phyloP scores from a whole-genome alignment of 2,113 vertebrate species.

The Pungitius pungitius region DNA sequence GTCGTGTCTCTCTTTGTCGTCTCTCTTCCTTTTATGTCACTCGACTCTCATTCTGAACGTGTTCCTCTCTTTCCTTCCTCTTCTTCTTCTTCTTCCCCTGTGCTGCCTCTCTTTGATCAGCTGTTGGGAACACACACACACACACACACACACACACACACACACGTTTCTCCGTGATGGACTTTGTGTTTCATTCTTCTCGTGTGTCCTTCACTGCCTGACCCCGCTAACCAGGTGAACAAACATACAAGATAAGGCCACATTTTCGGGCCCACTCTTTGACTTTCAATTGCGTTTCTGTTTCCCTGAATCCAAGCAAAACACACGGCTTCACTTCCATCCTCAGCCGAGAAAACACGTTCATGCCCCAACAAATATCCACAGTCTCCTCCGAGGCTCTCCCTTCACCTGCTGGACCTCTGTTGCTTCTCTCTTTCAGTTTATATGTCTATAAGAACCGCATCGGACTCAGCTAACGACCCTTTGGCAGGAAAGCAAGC shows the following conservation, averaged over 20 bases:
- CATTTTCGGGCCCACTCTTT: constrained; percentile 70
- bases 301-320: constrained; percentile 70
- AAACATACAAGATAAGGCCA: constrained; percentile 82
- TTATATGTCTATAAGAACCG: no score
- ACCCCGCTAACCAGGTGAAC: constrained; percentile 79
- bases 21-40: not conserved
- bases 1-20: not conserved
- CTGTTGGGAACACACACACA: no score
- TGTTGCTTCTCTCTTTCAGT: constrained; percentile 24
- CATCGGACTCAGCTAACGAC: no score
- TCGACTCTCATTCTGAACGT: not conserved
- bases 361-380: constrained; percentile 61
- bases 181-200: constrained; percentile 32
- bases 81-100: constrained; percentile 9
- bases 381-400: constrained; percentile 25
- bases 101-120: not conserved
- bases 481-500: not conserved
- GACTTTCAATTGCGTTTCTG: constrained; percentile 64
- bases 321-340: constrained; percentile 68
- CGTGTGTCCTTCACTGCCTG: constrained; percentile 66
- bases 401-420: constrained; percentile 48
- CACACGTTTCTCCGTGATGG: not conserved
- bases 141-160: no score
- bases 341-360: constrained; percentile 63
- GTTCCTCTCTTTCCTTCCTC: not conserved